These are phyloP conservation scores for Linurgus olivaceus DNA, from an alignment of 2,797 vertebrate species.

Conservation along the genomic window DNA sequence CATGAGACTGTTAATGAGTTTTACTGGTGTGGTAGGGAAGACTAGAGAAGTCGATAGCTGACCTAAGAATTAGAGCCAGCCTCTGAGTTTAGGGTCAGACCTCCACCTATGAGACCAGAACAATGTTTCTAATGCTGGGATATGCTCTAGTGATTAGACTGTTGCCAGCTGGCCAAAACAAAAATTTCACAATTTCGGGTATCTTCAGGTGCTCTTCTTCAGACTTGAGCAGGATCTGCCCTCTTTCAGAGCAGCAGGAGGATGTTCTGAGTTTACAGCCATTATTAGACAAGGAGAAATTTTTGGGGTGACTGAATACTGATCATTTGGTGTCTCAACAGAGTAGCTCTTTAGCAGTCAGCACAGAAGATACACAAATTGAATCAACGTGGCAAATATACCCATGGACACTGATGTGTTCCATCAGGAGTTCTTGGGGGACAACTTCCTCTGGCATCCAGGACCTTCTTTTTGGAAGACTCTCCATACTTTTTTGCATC, in stretches of 20 bases:
- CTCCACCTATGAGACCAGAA: not conserved
- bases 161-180: not conserved
- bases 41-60: not conserved
- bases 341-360: not conserved
- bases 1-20: not conserved
- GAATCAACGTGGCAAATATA: not conserved
- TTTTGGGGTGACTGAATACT: not conserved
- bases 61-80: not conserved
- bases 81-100: not conserved
- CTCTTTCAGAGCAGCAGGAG: not conserved
- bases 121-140: not conserved
- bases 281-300: not conserved
- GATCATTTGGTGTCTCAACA: not conserved
- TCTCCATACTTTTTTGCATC: not conserved
- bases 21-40: not conserved
- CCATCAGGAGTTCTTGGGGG: not conserved
- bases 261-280: not conserved
- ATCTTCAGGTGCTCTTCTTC: not conserved
- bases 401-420: not conserved
- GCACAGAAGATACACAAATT: not conserved
- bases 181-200: accelerated
- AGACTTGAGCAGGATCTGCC: not conserved
- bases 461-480: not conserved
- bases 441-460: not conserved
- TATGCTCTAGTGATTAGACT: not conserved